Base-by-base conservation (phyloP, 2,113 vertebrate genomes). In the Chaetura pelagica region DNA sequence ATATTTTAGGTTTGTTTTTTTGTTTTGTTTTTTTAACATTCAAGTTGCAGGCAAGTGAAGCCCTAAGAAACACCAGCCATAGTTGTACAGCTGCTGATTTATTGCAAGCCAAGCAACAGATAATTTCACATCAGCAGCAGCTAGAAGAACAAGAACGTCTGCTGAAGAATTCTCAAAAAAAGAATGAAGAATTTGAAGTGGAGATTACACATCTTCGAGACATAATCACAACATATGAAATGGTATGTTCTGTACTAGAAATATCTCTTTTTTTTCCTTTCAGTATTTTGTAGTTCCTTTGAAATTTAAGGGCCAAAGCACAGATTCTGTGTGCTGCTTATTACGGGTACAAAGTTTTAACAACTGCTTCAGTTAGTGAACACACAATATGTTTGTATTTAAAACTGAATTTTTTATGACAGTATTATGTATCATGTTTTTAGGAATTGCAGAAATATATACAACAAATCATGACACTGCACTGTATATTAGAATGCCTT, bases 21-120 rank as follows among this genome's bases (percentile, higher is more conserved):
- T 85, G 13, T 35, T 52, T 26, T 54, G 8, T 54, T 29, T 55
- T 88, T 92, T 85, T 94, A 96, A 16, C 77, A 62, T 95, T 95
- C 49, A 96, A 99, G 99, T 98, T 99, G 67, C 99, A 99, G 98
- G 99, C 99, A 15, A 99, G 99, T 12, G 99, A 99, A 98, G 98
- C 98, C 6, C 96, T 99, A 85, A 98, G 99, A 93, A 99, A 98
- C 95, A 99, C 97, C 79, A 99, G 98, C 95, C 99, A 99, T 88
- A 99, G 98, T 82, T 99, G 97, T 96, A 98, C 98, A 54, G 99
- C 99, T 38, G 98, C 99, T 21, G 99, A 99, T 96, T 98, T 99
- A 54, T 94, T 99, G 30, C 99, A 99, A 96, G 98, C 99, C 49
- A 98, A 98, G 84, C 99, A 99, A 82, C 99, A 99, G 95, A 98